Evolutionary conservation across 2,797 vertebrate genomes (phyloP), one percentile per base, ranked within the genome.

Genomic region (Gymnoscopelus microlampas): DNA sequence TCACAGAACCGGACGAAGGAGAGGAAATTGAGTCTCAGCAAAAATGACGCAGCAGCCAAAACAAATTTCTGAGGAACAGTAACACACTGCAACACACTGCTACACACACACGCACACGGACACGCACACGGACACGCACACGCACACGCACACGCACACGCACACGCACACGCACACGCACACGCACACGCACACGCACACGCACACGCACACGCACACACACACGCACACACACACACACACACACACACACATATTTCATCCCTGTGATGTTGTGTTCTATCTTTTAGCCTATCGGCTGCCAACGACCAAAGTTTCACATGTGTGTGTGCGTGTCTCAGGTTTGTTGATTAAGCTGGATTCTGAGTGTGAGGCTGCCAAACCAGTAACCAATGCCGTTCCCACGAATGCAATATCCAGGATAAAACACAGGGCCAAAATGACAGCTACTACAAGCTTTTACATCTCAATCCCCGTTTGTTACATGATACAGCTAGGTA

Each of bases 21-120:
- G 80, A 75, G 80, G 86, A 85, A 88, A 82, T 78, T 68, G 2
- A 39, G 53, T 68, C 55, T 69, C 50, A 79, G 63, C 71, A 82
- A 56, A 80, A 72, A 65, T 32, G 11, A n/a, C 44, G 62, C 9
- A 63, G 3, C 24, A 70, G 87, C 85, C 89, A 89, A 87, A 67
- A 83, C 49, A 88, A 80, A 88, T 82, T 58, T 84, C 54, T 29
- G 32, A 67, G 51, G 65, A 82, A 56, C 54, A 63, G n/a, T n/a
- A 23, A 3, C 3, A 14, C 14, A 39, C 63, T 9, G 5, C 5
- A 6, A 55, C 14, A 39, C 24, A 44, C 39, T 49, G 50, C 50
- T 44, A 44, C 39, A 44, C 9, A 71, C 13, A 0, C 14, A 54
- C 32, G 57, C 12, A 23, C n/a, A 59, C 53, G n/a, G n/a, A n/a